A percentile compares a stretch with the other conserved stretches of the same genome.
phyloP scores from a whole-genome alignment of 2,113 vertebrate genomes.

The Paradoxurus hermaphroditus region DNA sequence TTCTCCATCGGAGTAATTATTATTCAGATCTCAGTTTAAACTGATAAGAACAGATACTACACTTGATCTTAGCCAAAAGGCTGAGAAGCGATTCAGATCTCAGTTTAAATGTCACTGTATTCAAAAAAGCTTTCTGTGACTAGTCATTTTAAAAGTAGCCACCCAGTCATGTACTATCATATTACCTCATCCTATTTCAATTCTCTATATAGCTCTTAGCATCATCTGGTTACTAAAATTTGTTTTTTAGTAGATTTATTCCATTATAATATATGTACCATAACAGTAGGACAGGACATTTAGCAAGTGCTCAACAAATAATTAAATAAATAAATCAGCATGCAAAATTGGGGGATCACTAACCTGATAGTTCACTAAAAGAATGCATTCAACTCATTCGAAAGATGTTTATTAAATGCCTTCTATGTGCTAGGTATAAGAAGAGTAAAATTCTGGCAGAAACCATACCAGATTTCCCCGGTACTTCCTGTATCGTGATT shows the following conservation, averaged over 20 bases:
- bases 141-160: constrained; percentile 33
- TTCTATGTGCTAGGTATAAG: not conserved
- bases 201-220: not conserved
- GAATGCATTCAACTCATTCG: not conserved
- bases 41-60: too few species aligned
- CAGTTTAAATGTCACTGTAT: constrained; percentile 26
- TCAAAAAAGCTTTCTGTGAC: constrained; percentile 2
- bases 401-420: constrained; percentile 30
- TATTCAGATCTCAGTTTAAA: constrained; percentile 34
- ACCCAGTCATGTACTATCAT: not conserved
- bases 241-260: not conserved
- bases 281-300: not conserved
- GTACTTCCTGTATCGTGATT: not conserved
- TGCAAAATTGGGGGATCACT: not conserved
- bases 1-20: not conserved
- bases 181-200: not conserved
- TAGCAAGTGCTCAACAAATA: constrained; percentile 17
- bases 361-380: not conserved
- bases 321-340: constrained; percentile 13
- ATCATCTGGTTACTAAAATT: not conserved
- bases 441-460: not conserved
- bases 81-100: constrained; percentile 38
- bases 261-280: not conserved
- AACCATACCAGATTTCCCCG: not conserved
- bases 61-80: too few species aligned